Conservation (phyloP, 2,113 vertebrate genomes). For the Misgurnus anguillicaudatus region DNA sequence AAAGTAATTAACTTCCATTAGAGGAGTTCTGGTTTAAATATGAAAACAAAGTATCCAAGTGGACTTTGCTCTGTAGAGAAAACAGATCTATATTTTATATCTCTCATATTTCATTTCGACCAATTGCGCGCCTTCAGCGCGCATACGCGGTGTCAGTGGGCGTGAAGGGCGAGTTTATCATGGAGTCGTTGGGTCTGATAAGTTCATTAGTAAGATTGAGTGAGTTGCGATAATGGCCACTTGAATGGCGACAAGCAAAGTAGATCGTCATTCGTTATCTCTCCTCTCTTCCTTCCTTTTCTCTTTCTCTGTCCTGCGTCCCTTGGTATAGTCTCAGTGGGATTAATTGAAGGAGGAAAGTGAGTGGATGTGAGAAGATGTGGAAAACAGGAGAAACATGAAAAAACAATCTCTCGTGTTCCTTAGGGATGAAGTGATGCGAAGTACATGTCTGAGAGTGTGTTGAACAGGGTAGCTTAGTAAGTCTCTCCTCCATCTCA, state of each 20-base stretch:
- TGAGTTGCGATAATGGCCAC: constrained; percentile 67
- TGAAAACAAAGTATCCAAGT: constrained; percentile 32
- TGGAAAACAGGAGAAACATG: constrained; percentile 42
- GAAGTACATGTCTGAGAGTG: constrained; percentile 15
- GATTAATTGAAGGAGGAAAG: constrained; percentile 48
- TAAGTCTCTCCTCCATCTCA: not conserved
- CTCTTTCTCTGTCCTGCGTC: not conserved
- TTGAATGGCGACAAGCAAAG: constrained; percentile 69
- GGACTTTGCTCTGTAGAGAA: not conserved
- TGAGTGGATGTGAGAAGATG: constrained; percentile 46
- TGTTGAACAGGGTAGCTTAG: constrained; percentile 10
- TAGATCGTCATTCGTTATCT: constrained; percentile 58
- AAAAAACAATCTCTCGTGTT: constrained; percentile 60
- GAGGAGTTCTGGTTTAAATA: constrained; percentile 20
- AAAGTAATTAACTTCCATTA: constrained; percentile 34
- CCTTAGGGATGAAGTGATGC: constrained; percentile 41
- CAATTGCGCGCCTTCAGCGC: not conserved
- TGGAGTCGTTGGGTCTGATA: constrained; percentile 68
- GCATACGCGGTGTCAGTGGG: not conserved
- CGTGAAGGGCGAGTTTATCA: constrained; percentile 49
- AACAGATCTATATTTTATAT: not conserved
- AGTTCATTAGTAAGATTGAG: constrained; percentile 74
- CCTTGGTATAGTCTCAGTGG: constrained; percentile 9
- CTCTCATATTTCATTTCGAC: constrained; percentile 8
- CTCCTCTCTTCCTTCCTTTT: constrained; percentile 4